A percentile compares a stretch with the other conserved stretches of the same genome.
phyloP scores from a whole-genome alignment of 2,888 invertebrate species.

The Pollenia angustigena region DNA sequence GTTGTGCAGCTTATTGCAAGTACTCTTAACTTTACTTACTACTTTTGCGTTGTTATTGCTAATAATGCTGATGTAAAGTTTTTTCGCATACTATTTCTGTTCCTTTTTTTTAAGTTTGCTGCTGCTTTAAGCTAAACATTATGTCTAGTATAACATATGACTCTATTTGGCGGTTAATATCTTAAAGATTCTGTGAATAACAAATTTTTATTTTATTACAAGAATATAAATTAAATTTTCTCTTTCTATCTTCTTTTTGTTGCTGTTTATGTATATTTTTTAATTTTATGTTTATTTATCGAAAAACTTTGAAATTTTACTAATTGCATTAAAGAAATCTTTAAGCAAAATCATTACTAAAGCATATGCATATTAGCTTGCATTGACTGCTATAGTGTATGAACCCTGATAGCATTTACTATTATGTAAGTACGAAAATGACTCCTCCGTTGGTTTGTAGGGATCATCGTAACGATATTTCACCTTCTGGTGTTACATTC shows the following conservation, averaged over 20 bases:
- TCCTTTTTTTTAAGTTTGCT: background rate
- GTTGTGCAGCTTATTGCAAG: slow-evolving; percentile 66
- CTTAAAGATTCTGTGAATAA: slow-evolving; percentile 67
- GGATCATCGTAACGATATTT: too few relatives aligned
- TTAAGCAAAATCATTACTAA: slow-evolving; percentile 14
- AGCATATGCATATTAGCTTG: background rate
- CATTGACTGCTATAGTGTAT: background rate
- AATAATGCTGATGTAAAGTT: slow-evolving; percentile 49
- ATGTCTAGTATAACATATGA: slow-evolving; percentile 70
- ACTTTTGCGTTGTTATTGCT: slow-evolving; percentile 38
- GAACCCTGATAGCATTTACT: too few relatives aligned
- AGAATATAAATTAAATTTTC: slow-evolving; percentile 66
- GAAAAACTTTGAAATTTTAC: slow-evolving; percentile 54
- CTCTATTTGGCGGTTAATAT: slow-evolving; percentile 73
- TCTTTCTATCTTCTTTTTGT: background rate
- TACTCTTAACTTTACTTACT: slow-evolving; percentile 60
- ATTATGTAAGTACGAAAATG: too few relatives aligned
- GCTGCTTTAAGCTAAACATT: slow-evolving; percentile 67
- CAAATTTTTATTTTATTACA: slow-evolving; percentile 72
- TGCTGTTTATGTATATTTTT: slow-evolving; percentile 11
- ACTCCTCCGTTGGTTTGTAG: too few relatives aligned
- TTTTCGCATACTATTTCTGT: background rate
- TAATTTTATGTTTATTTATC: slow-evolving; percentile 61
- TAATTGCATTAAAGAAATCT: slow-evolving; percentile 59
- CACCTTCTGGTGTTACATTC: too few relatives aligned